A percentile compares a stretch with the other conserved stretches of the same genome.
phyloP scores from a whole-genome alignment of 2,797 vertebrate genomes.

The Muscicapa striata region DNA sequence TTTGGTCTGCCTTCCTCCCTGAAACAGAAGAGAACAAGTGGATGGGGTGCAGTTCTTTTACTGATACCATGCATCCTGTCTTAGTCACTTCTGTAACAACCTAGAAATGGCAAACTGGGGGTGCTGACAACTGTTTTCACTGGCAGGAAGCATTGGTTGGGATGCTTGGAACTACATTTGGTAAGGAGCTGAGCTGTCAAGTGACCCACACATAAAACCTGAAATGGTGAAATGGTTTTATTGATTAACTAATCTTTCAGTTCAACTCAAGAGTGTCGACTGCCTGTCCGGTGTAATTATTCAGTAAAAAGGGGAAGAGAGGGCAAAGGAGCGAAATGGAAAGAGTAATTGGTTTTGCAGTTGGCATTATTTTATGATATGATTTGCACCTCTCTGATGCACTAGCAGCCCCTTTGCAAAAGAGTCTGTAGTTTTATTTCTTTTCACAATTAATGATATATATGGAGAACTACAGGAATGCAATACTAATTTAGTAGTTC shows the following conservation, averaged over 20 bases:
- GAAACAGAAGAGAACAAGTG: neutral
- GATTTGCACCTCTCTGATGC: neutral
- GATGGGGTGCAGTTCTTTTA: neutral
- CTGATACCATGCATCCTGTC: fast-evolving
- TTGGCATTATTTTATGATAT: neutral
- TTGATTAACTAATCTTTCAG: neutral
- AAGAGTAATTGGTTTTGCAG: neutral
- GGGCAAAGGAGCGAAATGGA: neutral
- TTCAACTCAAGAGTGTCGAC: neutral
- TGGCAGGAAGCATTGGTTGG: neutral
- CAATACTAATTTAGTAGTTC: neutral
- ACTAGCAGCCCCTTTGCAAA: neutral
- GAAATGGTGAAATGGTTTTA: slow-evolving; percentile 11
- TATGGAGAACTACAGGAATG: neutral
- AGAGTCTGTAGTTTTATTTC: neutral
- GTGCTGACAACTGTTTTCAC: neutral
- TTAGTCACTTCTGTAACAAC: neutral
- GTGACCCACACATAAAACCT: neutral
- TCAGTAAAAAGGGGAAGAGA: neutral
- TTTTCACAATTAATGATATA: neutral
- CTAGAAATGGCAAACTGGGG: neutral
- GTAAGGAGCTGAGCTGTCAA: neutral
- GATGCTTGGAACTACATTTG: neutral
- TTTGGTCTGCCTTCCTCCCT: neutral
- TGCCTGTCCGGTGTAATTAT: neutral